Conservation (phyloP, 1,140 invertebrate genomes). For the Anoplophora glabripennis region DNA sequence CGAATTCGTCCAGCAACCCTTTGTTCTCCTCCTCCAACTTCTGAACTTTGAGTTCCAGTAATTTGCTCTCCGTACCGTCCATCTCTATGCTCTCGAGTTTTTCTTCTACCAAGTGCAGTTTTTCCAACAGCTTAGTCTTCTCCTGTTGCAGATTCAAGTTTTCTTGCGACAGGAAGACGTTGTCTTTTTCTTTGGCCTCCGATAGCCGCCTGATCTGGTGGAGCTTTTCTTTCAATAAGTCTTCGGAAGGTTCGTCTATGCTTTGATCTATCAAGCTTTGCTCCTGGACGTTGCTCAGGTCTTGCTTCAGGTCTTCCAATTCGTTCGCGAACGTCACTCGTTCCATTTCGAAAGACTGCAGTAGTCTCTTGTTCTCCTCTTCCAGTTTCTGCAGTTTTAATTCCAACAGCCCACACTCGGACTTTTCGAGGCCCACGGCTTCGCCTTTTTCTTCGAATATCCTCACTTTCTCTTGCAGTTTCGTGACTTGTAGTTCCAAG, state of each 20-base stretch:
- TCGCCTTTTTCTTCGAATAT: conserved; percentile 28
- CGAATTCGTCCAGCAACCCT: conserved; percentile 18
- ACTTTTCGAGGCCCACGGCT: conserved; percentile 44
- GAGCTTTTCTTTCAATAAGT: not conserved
- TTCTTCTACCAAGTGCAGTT: conserved; percentile 19
- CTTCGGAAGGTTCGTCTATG: not conserved
- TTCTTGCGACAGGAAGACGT: conserved; percentile 18
- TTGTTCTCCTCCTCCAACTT: conserved; percentile 20
- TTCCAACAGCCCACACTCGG: conserved; percentile 30
- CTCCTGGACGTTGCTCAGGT: conserved; percentile 12
- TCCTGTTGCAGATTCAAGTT: conserved; percentile 16
- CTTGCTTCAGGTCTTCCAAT: conserved; percentile 28
- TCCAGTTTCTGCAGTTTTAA: conserved; percentile 33
- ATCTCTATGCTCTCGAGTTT: conserved; percentile 20
- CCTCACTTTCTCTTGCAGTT: conserved; percentile 21
- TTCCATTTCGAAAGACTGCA: conserved; percentile 24
- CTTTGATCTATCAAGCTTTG: not conserved
- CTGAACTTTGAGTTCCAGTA: conserved; percentile 24
- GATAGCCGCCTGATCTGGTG: conserved; percentile 1
- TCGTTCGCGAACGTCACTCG: conserved; percentile 20
- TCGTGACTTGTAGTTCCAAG: conserved; percentile 16
- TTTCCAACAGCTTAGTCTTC: conserved; percentile 12
- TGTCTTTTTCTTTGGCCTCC: conserved; percentile 12
- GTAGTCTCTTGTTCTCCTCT: conserved; percentile 28
- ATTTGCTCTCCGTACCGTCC: conserved; percentile 20